Evolutionary conservation across 2,113 vertebrate species (phyloP).

Genomic region (Microtus richardsoni): DNA sequence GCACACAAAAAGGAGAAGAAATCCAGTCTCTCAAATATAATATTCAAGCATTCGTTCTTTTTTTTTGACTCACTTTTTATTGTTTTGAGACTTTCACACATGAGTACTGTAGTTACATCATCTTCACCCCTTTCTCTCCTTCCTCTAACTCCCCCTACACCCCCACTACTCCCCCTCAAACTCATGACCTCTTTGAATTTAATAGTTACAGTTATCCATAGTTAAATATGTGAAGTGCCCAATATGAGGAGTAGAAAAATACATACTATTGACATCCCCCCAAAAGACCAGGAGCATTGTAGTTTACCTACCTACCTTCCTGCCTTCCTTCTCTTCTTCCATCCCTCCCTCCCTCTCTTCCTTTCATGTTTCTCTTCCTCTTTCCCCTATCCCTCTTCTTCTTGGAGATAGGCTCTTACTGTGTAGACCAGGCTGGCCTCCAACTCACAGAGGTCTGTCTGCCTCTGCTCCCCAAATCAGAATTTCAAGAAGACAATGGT

Average conservation of each 20-base stretch:
- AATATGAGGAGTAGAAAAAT: background rate
- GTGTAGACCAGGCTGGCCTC: background rate
- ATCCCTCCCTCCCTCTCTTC: background rate
- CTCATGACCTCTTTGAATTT: background rate
- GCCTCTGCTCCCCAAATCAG: background rate
- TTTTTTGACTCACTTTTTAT: background rate
- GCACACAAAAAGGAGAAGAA: background rate
- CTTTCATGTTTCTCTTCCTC: too few relatives aligned
- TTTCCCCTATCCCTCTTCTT: background rate
- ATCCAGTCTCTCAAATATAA: background rate
- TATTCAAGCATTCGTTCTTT: background rate
- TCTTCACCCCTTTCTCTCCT: too few relatives aligned
- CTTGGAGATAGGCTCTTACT: background rate
- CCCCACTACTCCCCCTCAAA: background rate
- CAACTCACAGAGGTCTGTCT: background rate
- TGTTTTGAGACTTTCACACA: background rate
- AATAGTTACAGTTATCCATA: too few relatives aligned
- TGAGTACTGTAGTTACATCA: background rate
- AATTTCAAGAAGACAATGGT: background rate
- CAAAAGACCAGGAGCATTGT: background rate
- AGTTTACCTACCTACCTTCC: background rate
- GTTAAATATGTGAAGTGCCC: background rate
- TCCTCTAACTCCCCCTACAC: background rate
- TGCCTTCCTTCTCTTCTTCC: background rate
- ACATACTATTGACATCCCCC: background rate